Base-by-base conservation (phyloP, 2,113 vertebrate genomes). In the Carassius gibelio region DNA sequence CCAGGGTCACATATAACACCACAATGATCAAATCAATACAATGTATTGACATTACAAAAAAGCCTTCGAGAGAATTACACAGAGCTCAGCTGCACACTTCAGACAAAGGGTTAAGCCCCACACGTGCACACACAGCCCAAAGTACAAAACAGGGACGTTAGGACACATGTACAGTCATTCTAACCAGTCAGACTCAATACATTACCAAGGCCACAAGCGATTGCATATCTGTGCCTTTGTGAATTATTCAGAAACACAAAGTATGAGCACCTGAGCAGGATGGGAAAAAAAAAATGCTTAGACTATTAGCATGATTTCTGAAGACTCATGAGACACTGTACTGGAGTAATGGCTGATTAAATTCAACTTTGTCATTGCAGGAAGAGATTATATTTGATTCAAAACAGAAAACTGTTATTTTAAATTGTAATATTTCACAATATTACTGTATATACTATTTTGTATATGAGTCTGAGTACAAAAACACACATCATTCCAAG, bases 401-500 rank as follows among this genome's bases (percentile, higher is more conserved):
- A 52, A 15, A 52, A 52, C 3, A 48, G 45, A 48, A 48, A 48
- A 48, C 45, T 11, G 45, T 48, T 48, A 48, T 52, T 52, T 52
- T 52, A 14, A 52, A 52, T 50, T 14, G 13, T 52, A 14, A 52
- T 52, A 52, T 52, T 52, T 52, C 50, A 52, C 3, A 52, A 52
- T 15, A 52, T 52, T 38, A 38, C 36, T 38, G 36, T 38, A 38
- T 30, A 30, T 30, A 30, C 30, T 30, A 30, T 30, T 30, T 30
- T 30, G 30, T 30, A 30, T 30, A 30, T 30, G 30, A 38, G 55
- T n/a, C 75, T 34, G 26, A n/a, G 19, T 36, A n/a, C 15, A 79
- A 87, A 90, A 87, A 88, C 82, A 81, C 71, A 90, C 87, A 91
- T 78, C 26, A 66, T 86, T 62, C 66, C 71, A 85, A 84, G 75